Evolutionary conservation across 2,797 vertebrate species (phyloP).

Genomic region (Megaceryle alcyon): DNA sequence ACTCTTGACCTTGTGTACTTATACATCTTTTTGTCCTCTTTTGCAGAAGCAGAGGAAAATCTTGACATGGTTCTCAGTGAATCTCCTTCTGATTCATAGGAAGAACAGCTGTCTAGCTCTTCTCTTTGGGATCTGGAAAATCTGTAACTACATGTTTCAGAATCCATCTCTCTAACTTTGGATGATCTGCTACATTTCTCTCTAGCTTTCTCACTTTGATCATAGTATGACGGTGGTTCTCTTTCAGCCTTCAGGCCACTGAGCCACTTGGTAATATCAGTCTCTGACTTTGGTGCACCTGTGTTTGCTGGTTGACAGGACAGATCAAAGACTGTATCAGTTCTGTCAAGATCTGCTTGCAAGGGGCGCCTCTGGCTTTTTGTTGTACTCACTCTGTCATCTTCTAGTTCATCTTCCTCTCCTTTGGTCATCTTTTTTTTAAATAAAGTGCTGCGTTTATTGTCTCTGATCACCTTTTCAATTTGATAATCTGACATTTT

Average conservation of each 20-base stretch:
- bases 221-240: constrained; percentile 69
- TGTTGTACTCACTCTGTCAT: constrained; percentile 47
- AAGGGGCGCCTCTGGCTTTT: constrained; percentile 27
- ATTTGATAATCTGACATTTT: constrained; percentile 89
- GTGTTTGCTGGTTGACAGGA: constrained; percentile 70
- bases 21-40: constrained; percentile 67
- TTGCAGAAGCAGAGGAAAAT: constrained; percentile 75
- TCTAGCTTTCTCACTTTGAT: constrained; percentile 64
- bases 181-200: constrained; percentile 74
- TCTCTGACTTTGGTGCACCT: constrained; percentile 69
- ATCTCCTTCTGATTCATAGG: constrained; percentile 63
- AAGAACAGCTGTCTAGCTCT: constrained; percentile 73
- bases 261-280: constrained; percentile 88
- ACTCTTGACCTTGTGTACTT: constrained; percentile 73
- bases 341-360: constrained; percentile 57
- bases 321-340: constrained; percentile 51
- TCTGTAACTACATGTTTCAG: constrained; percentile 83
- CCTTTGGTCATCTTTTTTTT: constrained; percentile 92
- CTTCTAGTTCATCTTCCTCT: constrained; percentile 72
- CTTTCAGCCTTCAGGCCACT: constrained; percentile 83
- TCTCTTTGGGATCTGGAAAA: constrained; percentile 80
- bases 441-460: constrained; percentile 92
- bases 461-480: constrained; percentile 92
- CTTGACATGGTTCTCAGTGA: constrained; percentile 75
- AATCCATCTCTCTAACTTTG: constrained; percentile 73